Base-by-base conservation (phyloP, 2,113 vertebrate species). In the Phaethornis superciliosus region DNA sequence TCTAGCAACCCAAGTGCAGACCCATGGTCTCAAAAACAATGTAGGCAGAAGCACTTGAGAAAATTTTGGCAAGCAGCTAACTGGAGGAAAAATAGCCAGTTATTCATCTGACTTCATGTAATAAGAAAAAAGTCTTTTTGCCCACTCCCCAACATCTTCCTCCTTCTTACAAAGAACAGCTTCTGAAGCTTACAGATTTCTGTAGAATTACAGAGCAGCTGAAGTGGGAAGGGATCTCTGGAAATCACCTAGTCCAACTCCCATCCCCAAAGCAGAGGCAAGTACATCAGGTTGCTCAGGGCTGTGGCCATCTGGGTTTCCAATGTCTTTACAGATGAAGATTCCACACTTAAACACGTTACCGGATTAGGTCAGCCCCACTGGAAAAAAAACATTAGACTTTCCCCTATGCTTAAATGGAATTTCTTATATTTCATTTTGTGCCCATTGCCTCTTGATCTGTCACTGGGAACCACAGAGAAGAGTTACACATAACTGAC, bases 381-480 rank as follows among this genome's bases (percentile, higher is more conserved):
- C 5, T 8, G 6, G 7, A 51, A 51, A 51, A 49, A 21, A 23
- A 51, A 22, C 19, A 18, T 46, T 46, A 21, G 7, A 21, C 12
- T 1, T 68, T 68, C 62, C 82, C 27, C 87, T 35, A 32, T 6
- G 6, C 47, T 85, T 58, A 67, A 35, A 55, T 2, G 2, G 5
- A 60, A 32, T 64, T 76, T 56, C 14, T 35, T 65, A 1, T 62
- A 44, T 40, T 82, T 80, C 46, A 47, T 2, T 56, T 47, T 9
- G 4, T 10, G 40, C 16, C 28, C 8, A 6, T 4, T 80, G 59
- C 15, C 19, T 80, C 59, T 84, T 40, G 7, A 51, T 28, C 54
- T 37, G 44, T 22, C 62, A 55, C 26, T 7, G 8, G 28, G 56
- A 44, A 81, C 24, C 52, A 62, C 0, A 0, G 17, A 80, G 42